Conservation (phyloP, 2,888 invertebrate genomes). For the Cephus spinipes region DNA sequence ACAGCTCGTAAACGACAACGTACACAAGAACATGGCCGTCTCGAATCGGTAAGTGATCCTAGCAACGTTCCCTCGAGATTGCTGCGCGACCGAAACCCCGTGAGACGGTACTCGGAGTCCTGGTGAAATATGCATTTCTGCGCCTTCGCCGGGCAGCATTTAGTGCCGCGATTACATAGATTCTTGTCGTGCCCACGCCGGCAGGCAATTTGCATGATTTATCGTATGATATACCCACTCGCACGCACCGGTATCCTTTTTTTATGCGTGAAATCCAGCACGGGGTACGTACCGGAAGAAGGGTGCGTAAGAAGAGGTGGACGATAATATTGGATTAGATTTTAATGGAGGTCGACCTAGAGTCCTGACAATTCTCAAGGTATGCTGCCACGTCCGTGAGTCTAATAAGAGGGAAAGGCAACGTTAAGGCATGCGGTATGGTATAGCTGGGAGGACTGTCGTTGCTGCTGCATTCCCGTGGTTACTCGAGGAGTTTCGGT, state of each 20-base stretch:
- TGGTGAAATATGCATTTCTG: constrained; percentile 22
- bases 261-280: background rate
- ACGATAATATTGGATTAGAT: background rate
- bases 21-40: constrained; percentile 8
- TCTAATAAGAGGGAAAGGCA: background rate
- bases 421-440: background rate
- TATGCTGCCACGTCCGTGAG: background rate
- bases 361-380: background rate
- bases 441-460: background rate
- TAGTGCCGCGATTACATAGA: constrained; percentile 26
- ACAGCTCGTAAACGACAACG: constrained; percentile 16
- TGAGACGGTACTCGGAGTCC: constrained; percentile 11
- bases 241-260: background rate
- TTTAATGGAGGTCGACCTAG: background rate
- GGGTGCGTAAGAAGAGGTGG: background rate
- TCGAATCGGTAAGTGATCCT: constrained; percentile 12
- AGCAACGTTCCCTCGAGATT: background rate
- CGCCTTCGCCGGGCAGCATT: constrained; percentile 23
- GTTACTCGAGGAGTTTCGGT: background rate
- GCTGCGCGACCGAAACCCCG: constrained; percentile 4
- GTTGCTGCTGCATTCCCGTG: background rate
- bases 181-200: constrained; percentile 9
- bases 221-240: constrained; percentile 14
- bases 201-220: constrained; percentile 31
- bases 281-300: background rate